A percentile compares a stretch with the other conserved stretches of the same genome.
phyloP scores from a whole-genome alignment of 2,113 vertebrate species.

The Phaetusa simplex region DNA sequence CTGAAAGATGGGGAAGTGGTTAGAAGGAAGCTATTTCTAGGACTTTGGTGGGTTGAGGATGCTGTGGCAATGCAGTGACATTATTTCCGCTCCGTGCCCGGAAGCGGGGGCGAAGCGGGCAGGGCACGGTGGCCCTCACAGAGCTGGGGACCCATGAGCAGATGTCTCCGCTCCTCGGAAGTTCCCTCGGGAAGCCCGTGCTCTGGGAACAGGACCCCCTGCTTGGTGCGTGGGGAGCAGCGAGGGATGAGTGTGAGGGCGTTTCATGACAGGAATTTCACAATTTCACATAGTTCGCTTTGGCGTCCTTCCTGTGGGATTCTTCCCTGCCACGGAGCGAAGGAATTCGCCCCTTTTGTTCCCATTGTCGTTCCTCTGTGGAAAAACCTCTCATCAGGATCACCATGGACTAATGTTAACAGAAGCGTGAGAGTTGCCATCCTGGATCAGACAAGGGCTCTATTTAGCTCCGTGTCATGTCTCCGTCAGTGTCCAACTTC shows the following conservation, averaged over 20 bases:
- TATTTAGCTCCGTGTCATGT: background rate
- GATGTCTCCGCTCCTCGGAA: background rate
- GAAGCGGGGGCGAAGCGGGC: background rate
- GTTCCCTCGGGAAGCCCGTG: background rate
- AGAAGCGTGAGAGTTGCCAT: constrained; percentile 16
- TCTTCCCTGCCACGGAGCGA: background rate
- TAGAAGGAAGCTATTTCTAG: background rate
- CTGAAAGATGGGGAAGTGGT: background rate
- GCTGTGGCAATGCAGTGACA: background rate
- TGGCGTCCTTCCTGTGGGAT: constrained; percentile 57
- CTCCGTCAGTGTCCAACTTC: background rate
- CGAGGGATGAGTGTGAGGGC: constrained; percentile 8
- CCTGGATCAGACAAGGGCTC: background rate
- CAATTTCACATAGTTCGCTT: constrained; percentile 42
- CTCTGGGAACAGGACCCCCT: constrained; percentile 49
- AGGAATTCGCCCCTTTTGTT: constrained; percentile 57
- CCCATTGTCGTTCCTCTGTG: constrained; percentile 4
- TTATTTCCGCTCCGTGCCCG: background rate
- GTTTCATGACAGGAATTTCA: constrained; percentile 50
- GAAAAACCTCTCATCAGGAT: constrained; percentile 37
- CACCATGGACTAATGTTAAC: background rate
- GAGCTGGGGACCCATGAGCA: background rate
- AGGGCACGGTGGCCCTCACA: background rate
- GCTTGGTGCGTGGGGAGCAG: background rate
- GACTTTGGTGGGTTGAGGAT: background rate